A percentile compares a stretch with the other conserved stretches of the same genome.
These are phyloP conservation scores for Emydura subglobosa DNA, from an alignment of 2,113 vertebrate genomes.

Conservation along the genomic window DNA sequence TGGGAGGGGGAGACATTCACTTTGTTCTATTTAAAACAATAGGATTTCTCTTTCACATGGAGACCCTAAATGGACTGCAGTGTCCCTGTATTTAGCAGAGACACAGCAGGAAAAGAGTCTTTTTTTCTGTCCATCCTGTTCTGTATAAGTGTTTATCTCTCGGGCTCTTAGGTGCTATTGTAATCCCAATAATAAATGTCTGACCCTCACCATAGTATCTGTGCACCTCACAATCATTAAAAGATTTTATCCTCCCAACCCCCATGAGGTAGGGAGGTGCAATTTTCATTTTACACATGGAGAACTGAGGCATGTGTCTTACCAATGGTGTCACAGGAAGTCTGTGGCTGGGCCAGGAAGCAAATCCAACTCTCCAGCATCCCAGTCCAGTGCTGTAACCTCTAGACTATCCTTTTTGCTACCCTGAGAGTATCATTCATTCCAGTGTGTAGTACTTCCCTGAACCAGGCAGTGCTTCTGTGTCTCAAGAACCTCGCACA, in stretches of 20 bases:
- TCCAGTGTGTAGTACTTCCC: neutral
- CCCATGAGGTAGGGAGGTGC: neutral
- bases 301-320: neutral
- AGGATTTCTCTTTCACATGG: neutral
- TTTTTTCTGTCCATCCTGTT: neutral
- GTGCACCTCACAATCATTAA: neutral
- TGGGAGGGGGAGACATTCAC: no score
- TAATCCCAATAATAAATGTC: neutral
- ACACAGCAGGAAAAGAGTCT: neutral
- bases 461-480: neutral
- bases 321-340: neutral
- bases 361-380: neutral
- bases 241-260: neutral
- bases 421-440: neutral
- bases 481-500: accelerated
- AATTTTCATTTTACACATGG: neutral
- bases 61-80: neutral
- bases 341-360: neutral
- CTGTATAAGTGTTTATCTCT: neutral
- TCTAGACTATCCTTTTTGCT: neutral
- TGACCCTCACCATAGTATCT: neutral
- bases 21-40: no score
- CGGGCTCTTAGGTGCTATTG: neutral
- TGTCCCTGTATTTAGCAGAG: neutral
- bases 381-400: neutral